These are phyloP conservation scores for Catocala sponsa DNA, from an alignment of 2,888 invertebrate species.

Conservation along the genomic window DNA sequence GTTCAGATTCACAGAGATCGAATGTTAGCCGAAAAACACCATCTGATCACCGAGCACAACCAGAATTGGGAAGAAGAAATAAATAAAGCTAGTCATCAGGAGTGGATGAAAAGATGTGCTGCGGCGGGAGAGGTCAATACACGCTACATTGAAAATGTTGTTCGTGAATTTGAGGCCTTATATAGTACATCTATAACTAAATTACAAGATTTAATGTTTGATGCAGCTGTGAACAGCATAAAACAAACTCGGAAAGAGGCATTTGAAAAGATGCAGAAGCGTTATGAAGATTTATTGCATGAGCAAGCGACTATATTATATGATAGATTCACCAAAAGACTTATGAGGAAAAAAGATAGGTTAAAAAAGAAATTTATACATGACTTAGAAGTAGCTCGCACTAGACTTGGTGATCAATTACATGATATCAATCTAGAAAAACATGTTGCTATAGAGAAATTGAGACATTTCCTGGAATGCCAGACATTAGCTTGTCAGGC, in stretches of 20 bases:
- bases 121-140: constrained; percentile 63
- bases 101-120: constrained; percentile 58
- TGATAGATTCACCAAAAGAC: constrained; percentile 63
- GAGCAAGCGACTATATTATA: constrained; percentile 70
- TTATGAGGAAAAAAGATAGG: constrained; percentile 61
- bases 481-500: constrained; percentile 81
- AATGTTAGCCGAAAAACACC: constrained; percentile 61
- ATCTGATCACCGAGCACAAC: constrained; percentile 63
- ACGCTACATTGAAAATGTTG: constrained; percentile 60
- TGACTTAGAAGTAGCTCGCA: constrained; percentile 57
- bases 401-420: constrained; percentile 52
- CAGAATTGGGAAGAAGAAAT: constrained; percentile 66
- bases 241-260: constrained; percentile 58
- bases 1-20: constrained; percentile 56
- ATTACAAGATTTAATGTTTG: constrained; percentile 68
- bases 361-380: constrained; percentile 66
- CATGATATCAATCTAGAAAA: constrained; percentile 78
- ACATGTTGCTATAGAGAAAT: constrained; percentile 72
- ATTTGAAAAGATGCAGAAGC: constrained; percentile 62
- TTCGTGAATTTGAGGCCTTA: constrained; percentile 65
- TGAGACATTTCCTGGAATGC: constrained; percentile 69
- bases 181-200: constrained; percentile 67
- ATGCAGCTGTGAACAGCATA: constrained; percentile 68
- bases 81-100: constrained; percentile 43
- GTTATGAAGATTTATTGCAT: constrained; percentile 61